Base-by-base conservation (phyloP, 2,113 vertebrate species). In the Triplophysa rosa region DNA sequence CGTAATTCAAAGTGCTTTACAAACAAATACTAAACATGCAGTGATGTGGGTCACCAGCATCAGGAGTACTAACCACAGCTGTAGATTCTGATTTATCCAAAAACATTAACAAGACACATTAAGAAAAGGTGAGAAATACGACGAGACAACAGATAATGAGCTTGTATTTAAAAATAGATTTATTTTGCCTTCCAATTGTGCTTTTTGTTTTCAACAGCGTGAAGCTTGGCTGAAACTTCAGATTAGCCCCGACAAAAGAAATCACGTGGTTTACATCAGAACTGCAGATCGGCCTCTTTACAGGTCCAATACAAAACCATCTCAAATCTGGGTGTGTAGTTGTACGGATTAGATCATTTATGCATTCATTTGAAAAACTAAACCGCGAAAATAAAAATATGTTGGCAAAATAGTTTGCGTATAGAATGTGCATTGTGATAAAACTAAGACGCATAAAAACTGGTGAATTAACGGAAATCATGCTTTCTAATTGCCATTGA, bases 101-200 rank as follows among this genome's bases (percentile, higher is more conserved):
- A 37, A 7, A 37, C 7, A 37, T 37, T 6, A 0, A 37, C 33
- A 37, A 37, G 42, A 45, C 42, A 45, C 9, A 5, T 12, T 45
- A 6, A 11, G 49, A 17, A 17, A 52, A 52, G 49, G 17, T 52
- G 0, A 17, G 12, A 2, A 52, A 54, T 54, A 1, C 14, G 14
- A 54, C 40, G 6, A 54, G 42, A 66, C 33, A 7, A 21, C 11
- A 65, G 13, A 29, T 54, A n/a, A 33, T 1, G 3, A 40, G 21
- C 19, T 16, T 79, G 54, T 26, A 75, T 80, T 87, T 86, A 47
- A 80, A 84, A 87, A 86, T 76, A 79, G 40, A 86, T 88, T 88
- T 87, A 88, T 88, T 87, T 82, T 63, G 78, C 78, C 62, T 76
- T 76, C 71, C 77, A 78, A 86, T 81, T 66, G 72, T 68, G 56